Percentiles rank a stretch among this genome's conserved stretches.
These are phyloP conservation scores for Lutraria lutraria DNA, from an alignment of 2,888 invertebrate genomes.

Conservation along the genomic window DNA sequence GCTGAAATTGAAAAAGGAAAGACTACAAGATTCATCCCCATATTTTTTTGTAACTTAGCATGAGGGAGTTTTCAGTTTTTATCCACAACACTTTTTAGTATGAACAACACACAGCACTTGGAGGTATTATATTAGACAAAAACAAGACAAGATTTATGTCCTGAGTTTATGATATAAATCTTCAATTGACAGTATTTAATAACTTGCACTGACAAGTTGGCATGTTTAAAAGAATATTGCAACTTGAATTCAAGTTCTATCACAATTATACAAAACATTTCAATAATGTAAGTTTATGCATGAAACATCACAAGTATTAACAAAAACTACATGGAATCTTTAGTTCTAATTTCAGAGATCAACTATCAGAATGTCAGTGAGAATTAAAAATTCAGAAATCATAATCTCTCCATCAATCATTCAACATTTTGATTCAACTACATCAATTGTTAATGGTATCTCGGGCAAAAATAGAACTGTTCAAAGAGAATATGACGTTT, in stretches of 20 bases:
- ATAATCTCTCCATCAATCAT: too few species aligned
- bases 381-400: too few species aligned
- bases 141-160: not conserved
- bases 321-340: not conserved
- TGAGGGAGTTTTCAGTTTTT: not conserved
- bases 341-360: too few species aligned
- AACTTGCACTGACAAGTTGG: not conserved
- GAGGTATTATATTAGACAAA: slow-evolving; percentile 5
- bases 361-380: too few species aligned
- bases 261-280: not conserved
- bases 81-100: not conserved
- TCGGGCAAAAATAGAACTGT: too few species aligned
- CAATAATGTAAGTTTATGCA: not conserved
- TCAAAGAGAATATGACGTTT: too few species aligned
- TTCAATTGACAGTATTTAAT: slow-evolving; percentile 3
- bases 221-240: not conserved
- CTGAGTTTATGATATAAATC: not conserved
- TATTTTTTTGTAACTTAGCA: not conserved
- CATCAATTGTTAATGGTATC: too few species aligned
- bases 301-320: slow-evolving; percentile 1
- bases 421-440: too few species aligned
- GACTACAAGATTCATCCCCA: not conserved
- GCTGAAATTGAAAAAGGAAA: not conserved
- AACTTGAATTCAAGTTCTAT: not conserved
- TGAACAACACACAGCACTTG: not conserved